These are phyloP conservation scores for Xylota segnis DNA, from an alignment of 2,888 invertebrate species.

Conservation along the genomic window DNA sequence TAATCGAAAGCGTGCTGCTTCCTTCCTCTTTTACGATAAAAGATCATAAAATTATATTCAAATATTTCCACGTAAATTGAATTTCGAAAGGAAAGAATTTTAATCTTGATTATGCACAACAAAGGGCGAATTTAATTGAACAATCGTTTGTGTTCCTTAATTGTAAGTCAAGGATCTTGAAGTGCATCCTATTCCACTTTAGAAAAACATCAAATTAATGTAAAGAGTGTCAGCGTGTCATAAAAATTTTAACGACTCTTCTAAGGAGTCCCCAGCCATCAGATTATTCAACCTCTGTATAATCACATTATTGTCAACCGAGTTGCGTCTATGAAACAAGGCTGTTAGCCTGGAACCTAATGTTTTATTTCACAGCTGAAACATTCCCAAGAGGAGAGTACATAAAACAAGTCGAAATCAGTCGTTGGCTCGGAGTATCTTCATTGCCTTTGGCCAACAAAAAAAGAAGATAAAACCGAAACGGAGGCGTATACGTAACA, in stretches of 20 bases:
- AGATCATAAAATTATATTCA: neutral
- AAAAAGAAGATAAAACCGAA: neutral
- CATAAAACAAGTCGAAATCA: neutral
- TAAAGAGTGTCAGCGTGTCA: neutral
- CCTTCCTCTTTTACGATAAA: neutral
- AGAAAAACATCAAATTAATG: neutral
- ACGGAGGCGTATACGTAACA: conserved; percentile 6
- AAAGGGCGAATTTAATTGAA: neutral
- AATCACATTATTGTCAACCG: neutral
- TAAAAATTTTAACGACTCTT: neutral
- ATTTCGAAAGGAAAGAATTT: neutral
- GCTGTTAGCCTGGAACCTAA: neutral
- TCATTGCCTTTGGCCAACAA: neutral
- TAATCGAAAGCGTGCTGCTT: neutral
- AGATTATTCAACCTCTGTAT: neutral
- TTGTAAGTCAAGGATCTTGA: neutral
- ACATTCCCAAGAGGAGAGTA: neutral
- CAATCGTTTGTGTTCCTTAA: neutral
- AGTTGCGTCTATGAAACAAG: neutral
- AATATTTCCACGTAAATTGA: neutral
- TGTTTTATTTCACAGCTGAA: neutral
- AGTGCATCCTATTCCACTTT: neutral
- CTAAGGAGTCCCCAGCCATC: neutral
- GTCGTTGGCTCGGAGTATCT: neutral
- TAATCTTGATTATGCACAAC: neutral